Percentiles rank a stretch among this genome's conserved stretches.
Evolutionary conservation across 2,113 vertebrate species (phyloP).

Genomic region (Mesitornis unicolor): DNA sequence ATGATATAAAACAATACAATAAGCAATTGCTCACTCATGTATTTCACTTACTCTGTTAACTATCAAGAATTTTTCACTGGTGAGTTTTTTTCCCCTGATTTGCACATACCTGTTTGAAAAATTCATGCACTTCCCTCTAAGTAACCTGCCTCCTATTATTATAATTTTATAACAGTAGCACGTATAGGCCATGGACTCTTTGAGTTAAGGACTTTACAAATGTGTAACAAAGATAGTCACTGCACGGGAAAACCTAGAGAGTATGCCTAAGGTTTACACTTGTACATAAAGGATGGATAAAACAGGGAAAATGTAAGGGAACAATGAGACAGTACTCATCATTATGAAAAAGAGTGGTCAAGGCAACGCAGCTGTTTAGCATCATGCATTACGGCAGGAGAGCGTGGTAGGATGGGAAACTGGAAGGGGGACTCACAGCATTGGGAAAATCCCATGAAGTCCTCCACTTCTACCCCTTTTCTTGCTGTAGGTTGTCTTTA

Average conservation of each 20-base stretch:
- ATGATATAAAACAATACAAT: conserved; percentile 34
- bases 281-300: conserved; percentile 17
- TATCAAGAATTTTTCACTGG: background rate
- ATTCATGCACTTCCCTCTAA: background rate
- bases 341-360: background rate
- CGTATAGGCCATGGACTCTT: background rate
- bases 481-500: background rate
- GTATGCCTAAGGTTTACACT: conserved; percentile 19
- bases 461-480: background rate
- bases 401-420: background rate
- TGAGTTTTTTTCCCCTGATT: background rate
- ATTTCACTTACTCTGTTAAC: background rate
- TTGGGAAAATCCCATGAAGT: background rate
- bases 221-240: background rate
- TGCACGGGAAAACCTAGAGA: background rate
- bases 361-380: background rate
- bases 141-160: conserved; percentile 9
- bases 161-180: background rate
- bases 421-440: background rate
- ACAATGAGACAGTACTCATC: background rate
- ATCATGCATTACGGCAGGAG: background rate
- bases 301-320: background rate
- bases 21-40: conserved; percentile 15
- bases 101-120: conserved; percentile 5
- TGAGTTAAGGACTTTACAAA: conserved; percentile 31